A percentile compares a stretch with the other conserved stretches of the same genome.
Evolutionary conservation across 2,888 invertebrate genomes (phyloP).

Genomic region (Diadegma fenestrale): DNA sequence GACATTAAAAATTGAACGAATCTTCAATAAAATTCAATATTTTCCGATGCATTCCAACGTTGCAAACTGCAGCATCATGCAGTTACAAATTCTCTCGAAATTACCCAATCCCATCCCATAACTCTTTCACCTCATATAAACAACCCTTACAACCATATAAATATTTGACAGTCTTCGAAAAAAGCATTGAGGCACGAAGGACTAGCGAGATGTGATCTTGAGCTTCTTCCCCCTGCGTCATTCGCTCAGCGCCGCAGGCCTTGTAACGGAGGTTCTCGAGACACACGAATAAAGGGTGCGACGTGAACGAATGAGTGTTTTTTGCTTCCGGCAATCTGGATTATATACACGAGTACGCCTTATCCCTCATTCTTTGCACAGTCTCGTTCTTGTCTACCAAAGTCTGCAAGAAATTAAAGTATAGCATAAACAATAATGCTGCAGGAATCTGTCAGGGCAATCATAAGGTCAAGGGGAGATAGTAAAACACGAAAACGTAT

Average conservation of each 20-base stretch:
- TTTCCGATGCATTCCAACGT: too few species aligned
- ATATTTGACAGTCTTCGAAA: constrained; percentile 29
- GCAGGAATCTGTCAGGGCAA: not conserved
- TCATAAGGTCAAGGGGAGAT: not conserved
- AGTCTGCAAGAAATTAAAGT: not conserved
- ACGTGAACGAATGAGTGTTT: constrained; percentile 39
- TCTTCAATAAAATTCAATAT: too few species aligned
- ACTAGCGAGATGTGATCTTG: constrained; percentile 4
- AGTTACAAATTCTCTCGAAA: not conserved
- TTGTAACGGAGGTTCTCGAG: constrained; percentile 20
- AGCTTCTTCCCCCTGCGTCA: constrained; percentile 14
- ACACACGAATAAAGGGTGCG: constrained; percentile 23
- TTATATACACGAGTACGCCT: constrained; percentile 13
- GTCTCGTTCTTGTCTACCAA: not conserved
- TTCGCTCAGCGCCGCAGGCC: constrained; percentile 39
- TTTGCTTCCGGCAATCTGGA: constrained; percentile 28
- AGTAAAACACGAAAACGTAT: not conserved
- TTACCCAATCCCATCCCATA: not conserved
- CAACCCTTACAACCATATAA: constrained; percentile 21
- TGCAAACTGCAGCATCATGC: too few species aligned
- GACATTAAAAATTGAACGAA: too few species aligned
- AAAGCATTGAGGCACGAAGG: constrained; percentile 33
- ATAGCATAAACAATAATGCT: not conserved
- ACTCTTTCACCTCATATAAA: not conserved
- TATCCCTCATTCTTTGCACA: not conserved